phyloP scores from a whole-genome alignment of 2,113 vertebrate species.

The Arvicanthis niloticus region DNA sequence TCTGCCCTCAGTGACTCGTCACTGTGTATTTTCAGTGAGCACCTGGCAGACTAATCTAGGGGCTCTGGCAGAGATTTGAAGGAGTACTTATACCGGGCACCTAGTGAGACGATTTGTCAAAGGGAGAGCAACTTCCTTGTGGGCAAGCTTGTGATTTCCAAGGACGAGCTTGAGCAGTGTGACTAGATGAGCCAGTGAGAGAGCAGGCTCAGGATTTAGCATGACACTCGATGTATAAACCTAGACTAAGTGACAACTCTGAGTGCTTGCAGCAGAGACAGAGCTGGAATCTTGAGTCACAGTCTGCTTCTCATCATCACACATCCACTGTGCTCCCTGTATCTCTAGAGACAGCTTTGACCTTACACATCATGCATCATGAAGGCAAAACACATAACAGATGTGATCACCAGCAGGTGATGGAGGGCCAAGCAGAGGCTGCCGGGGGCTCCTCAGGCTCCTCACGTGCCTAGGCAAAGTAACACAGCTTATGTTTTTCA shows the following conservation, averaged over 20 bases:
- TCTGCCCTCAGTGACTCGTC: not conserved
- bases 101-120: not conserved
- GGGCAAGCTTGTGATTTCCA: too few species aligned
- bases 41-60: not conserved
- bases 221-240: rapidly evolving
- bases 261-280: not conserved
- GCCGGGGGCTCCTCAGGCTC: not conserved
- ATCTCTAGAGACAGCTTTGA: not conserved
- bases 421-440: not conserved
- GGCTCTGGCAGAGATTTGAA: not conserved
- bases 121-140: not conserved
- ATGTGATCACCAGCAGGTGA: not conserved
- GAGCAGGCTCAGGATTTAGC: not conserved
- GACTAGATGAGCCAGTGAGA: not conserved
- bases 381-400: not conserved
- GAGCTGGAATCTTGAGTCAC: not conserved
- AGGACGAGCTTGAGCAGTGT: rapidly evolving
- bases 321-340: rapidly evolving
- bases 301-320: too few species aligned
- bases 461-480: rapidly evolving
- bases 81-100: rapidly evolving
- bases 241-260: not conserved
- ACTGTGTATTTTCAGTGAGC: not conserved
- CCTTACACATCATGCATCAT: not conserved
- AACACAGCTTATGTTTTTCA: not conserved